Evolutionary conservation across 2,888 invertebrate genomes (phyloP), one percentile per base, ranked within the genome.

Genomic region (Rhagonycha fulva): DNA sequence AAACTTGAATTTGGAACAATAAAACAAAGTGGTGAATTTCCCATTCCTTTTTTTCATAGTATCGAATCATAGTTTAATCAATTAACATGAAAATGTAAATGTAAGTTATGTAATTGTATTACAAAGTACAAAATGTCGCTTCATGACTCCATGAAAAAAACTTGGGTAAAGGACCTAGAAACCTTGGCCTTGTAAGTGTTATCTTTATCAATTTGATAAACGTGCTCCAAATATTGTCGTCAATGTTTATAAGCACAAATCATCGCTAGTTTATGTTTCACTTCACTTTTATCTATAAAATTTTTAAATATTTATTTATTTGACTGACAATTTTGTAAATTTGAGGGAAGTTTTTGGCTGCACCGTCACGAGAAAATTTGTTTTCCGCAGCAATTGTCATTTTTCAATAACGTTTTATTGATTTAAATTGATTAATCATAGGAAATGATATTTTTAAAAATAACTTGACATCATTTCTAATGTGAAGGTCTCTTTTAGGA

Each of bases 131-230:
- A 11, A 14, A 60, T n/a, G 9, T 14, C 68, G 12, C 71, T 77
- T 77, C 72, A 72, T 68, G 67, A 70, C 67, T 69, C 74, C 72
- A 72, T 69, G 76, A 76, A 76, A 62, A 63, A 62, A 9, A 24
- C 61, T 70, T 47, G 32, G 14, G 78, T 78, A 73, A 81, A 80
- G 76, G 79, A 80, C 79, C 79, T 72, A 78, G 75, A 76, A 79
- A 81, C 82, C 82, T 82, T 81, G 81, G 80, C 80, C 80, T 81
- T 80, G 80, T 80, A 61, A 77, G 76, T 77, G 80, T 78, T 78
- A 78, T 79, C 79, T 78, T 77, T 80, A 81, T 80, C 79, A 76
- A 76, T 74, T 72, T 77, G 80, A 81, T 81, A 81, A 80, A 78
- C 78, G 78, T 77, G 79, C 76, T 77, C 77, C 77, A 79, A 80